Base-by-base conservation (phyloP, 2,113 vertebrate genomes). In the Callocephalon fimbriatum region DNA sequence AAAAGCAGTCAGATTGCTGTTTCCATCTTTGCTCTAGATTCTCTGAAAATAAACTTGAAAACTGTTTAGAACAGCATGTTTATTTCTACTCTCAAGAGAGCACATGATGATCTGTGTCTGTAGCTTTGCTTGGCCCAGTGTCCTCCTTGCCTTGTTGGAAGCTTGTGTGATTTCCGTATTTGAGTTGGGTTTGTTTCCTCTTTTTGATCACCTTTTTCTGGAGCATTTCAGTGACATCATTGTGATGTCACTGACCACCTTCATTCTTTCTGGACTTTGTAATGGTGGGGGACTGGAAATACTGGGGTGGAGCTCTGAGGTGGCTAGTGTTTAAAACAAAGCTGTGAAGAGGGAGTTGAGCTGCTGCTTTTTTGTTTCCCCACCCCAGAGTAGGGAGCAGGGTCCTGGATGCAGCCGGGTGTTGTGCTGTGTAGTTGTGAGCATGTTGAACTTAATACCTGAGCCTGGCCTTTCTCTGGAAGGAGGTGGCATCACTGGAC, bases 31-130 rank as follows among this genome's bases (percentile, higher is more conserved):
- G 66, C 53, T 88, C n/a, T 82, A 22, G 32, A 66, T 92, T 90
- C 88, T 79, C 85, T 93, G 94, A 93, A 95, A 96, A 96, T 78
- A 65, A 90, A 91, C 88, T 87, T 62, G 80, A 48, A 89, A 90
- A 93, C 22, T 54, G 74, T 94, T 93, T 79, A 88, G 90, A 93
- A 65, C 58, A 90, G 62, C 85, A 44, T 72, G 53, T 92, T 95
- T 96, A 82, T 90, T 92, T 94, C 87, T 91, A 16, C 54, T 73
- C 80, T 87, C 84, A 89, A 25, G 44, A 76, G 83, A 73, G 67
- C 89, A 88, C 48, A 22, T 91, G 95, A 91, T 90, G 58, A 42
- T 76, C 26, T 12, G 67, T 61, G 5, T 50, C 63, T 84, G 48
- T 70, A 10, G 45, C 68, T 63, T 83, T 65, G 22, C 72, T 79